These are phyloP conservation scores for Saccopteryx leptura DNA, from an alignment of 2,113 vertebrate genomes.

Conservation along the genomic window DNA sequence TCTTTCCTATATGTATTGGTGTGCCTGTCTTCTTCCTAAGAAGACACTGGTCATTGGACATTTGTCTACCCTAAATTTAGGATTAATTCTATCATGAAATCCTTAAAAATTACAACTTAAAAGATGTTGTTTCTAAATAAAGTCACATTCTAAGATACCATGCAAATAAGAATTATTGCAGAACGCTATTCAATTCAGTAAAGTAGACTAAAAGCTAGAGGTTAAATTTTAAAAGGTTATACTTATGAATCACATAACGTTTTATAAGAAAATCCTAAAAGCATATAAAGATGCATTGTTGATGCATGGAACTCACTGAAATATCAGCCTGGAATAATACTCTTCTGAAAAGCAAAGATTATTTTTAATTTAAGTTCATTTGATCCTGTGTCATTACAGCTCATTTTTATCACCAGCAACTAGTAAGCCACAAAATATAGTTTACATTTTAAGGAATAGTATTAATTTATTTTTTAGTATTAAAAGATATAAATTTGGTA, in stretches of 20 bases:
- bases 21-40: neutral
- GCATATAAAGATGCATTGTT: constrained; percentile 62
- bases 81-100: neutral
- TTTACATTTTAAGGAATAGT: constrained; percentile 57
- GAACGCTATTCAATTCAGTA: neutral
- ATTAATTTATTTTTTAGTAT: constrained; percentile 65
- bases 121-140: constrained; percentile 17
- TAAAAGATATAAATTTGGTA: constrained; percentile 15
- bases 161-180: neutral
- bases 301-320: constrained; percentile 62
- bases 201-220: constrained; percentile 57
- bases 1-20: neutral
- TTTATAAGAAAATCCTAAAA: constrained; percentile 55
- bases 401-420: constrained; percentile 41
- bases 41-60: neutral
- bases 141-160: neutral
- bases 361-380: constrained; percentile 69
- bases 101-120: neutral
- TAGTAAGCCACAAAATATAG: neutral
- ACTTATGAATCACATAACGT: constrained; percentile 59
- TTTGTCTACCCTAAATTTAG: neutral
- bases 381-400: constrained; percentile 56
- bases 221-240: constrained; percentile 53
- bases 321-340: constrained; percentile 64
- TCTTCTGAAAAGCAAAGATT: constrained; percentile 72